These are phyloP conservation scores for Anthopleura xanthogrammica DNA, from an alignment of 92 coral and sea anemone species.

Conservation along the genomic window DNA sequence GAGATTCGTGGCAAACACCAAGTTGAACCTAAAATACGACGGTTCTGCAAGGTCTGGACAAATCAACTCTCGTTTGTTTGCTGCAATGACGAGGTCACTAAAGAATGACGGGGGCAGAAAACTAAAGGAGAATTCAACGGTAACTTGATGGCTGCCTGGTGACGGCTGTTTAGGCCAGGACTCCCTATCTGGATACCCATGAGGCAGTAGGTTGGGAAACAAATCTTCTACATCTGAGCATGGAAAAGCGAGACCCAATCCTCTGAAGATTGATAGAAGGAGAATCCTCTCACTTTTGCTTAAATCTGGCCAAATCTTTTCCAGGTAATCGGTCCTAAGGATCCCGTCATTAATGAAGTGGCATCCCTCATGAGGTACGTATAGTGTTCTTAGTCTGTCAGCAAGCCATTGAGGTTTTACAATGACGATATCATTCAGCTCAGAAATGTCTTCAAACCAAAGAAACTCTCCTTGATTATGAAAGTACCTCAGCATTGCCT, in stretches of 20 bases:
- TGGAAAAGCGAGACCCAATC: conserved; percentile 70
- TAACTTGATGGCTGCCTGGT: conserved; percentile 55
- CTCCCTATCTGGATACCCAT: conserved; percentile 61
- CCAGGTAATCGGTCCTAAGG: conserved; percentile 58
- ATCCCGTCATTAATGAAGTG: conserved; percentile 63
- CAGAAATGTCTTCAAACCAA: conserved; percentile 86
- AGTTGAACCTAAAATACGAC: conserved; percentile 59
- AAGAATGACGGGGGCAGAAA: conserved; percentile 88
- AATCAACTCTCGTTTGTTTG: conserved; percentile 52
- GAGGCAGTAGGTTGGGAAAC: conserved; percentile 74
- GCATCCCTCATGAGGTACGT: conserved; percentile 49
- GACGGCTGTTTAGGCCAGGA: conserved; percentile 67
- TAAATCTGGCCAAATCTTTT: conserved; percentile 69
- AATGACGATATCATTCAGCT: conserved; percentile 63
- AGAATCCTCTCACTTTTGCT: conserved; percentile 39
- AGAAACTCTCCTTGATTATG: conserved; percentile 90
- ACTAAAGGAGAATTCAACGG: conserved; percentile 68
- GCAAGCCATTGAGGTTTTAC: conserved; percentile 79
- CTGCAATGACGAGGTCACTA: conserved; percentile 58
- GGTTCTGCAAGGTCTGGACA: conserved; percentile 47
- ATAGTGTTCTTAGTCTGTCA: conserved; percentile 58
- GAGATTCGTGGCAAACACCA: conserved; percentile 67
- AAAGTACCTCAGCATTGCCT: conserved; percentile 78
- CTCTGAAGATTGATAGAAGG: conserved; percentile 58
- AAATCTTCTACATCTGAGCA: conserved; percentile 61